These are phyloP conservation scores for Cepaea hortensis DNA, from an alignment of 2,888 invertebrate species.

Conservation along the genomic window DNA sequence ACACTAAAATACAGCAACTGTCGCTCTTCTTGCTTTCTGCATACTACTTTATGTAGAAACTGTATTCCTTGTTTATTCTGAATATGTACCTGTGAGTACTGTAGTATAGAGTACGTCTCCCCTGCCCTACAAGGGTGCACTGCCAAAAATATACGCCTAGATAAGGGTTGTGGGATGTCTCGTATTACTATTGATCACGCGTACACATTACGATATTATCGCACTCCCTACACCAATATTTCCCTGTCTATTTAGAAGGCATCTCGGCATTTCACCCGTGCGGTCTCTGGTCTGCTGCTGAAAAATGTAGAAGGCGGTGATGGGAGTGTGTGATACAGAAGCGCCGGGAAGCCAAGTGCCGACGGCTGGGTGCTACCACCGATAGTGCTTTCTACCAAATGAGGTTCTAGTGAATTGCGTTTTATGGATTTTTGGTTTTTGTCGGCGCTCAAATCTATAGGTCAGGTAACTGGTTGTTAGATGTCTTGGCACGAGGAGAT, in stretches of 20 bases:
- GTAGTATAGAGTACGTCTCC: no score
- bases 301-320: background rate
- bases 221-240: background rate
- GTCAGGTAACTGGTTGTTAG: no score
- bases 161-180: conserved; percentile 30
- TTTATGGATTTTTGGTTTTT: conserved; percentile 31
- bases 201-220: background rate
- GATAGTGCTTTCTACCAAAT: conserved; percentile 15
- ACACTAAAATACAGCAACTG: no score
- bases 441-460: background rate
- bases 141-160: background rate
- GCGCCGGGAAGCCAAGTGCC: background rate
- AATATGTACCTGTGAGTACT: no score
- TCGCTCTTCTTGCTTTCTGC: no score
- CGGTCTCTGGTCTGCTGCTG: background rate
- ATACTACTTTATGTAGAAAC: no score
- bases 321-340: background rate
- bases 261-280: background rate
- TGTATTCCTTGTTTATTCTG: no score
- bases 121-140: no score
- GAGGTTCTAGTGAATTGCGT: conserved; percentile 7
- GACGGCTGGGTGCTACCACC: background rate
- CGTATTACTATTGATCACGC: conserved; percentile 17
- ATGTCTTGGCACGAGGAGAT: no score
- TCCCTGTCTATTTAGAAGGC: background rate